Conservation (phyloP, 2,888 invertebrate species). For the Mythimna lalbum region DNA sequence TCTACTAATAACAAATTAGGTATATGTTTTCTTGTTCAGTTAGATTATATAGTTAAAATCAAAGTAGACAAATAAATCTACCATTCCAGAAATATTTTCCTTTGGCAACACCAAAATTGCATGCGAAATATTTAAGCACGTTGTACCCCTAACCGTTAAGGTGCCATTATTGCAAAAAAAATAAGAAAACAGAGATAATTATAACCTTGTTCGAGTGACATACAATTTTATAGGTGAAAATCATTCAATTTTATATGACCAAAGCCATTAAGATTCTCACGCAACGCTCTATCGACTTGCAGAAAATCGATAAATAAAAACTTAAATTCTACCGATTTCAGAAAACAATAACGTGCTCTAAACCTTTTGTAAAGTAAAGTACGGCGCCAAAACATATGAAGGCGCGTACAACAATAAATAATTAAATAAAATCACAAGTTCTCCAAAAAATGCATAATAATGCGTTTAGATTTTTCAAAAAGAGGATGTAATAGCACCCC, state of each 20-base stretch:
- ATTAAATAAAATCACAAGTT: constrained; percentile 55
- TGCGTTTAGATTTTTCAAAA: constrained; percentile 37
- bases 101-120: constrained; percentile 45
- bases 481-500: constrained; percentile 45
- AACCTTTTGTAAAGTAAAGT: constrained; percentile 33
- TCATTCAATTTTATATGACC: constrained; percentile 64
- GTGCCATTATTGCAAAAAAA: constrained; percentile 39
- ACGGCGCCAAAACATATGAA: constrained; percentile 88
- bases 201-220: constrained; percentile 56
- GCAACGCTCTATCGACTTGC: constrained; percentile 48
- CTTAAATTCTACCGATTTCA: constrained; percentile 29
- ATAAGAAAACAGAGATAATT: constrained; percentile 1
- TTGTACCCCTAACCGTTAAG: constrained; percentile 44
- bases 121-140: constrained; percentile 44
- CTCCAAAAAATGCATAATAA: constrained; percentile 46
- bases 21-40: background rate
- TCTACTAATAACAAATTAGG: constrained; percentile 6
- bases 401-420: constrained; percentile 72
- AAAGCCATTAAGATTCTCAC: constrained; percentile 39
- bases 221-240: constrained; percentile 84
- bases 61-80: constrained; percentile 10
- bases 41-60: constrained; percentile 1
- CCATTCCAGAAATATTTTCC: constrained; percentile 2
- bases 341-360: constrained; percentile 43
- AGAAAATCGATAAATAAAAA: constrained; percentile 41